Percentiles rank a stretch among this genome's conserved stretches.
These are phyloP conservation scores for Drosophila triauraria DNA, from an alignment of 1,140 invertebrate species.

Conservation along the genomic window DNA sequence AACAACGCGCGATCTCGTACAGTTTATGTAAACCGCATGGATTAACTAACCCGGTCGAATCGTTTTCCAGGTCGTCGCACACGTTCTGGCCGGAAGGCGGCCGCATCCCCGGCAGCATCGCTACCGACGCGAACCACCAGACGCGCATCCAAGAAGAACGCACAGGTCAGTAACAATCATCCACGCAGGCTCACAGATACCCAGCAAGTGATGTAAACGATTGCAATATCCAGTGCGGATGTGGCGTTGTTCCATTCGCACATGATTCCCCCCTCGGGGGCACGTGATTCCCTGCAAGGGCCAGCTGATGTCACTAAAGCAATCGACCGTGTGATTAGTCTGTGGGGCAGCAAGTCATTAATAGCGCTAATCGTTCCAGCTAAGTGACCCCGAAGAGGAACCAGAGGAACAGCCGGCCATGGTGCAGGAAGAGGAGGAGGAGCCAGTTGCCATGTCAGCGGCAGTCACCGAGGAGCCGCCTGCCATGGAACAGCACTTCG, in stretches of 20 bases:
- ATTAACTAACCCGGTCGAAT: constrained; percentile 6
- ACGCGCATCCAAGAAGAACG: constrained; percentile 64
- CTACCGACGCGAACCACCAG: constrained; percentile 54
- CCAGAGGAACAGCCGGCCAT: constrained; percentile 24
- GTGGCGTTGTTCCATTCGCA: constrained; percentile 83
- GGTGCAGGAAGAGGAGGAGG: constrained; percentile 42
- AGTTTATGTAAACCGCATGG: constrained; percentile 27
- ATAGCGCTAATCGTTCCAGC: constrained; percentile 39
- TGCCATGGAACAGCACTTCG: constrained; percentile 31
- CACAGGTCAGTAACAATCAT: constrained; percentile 68
- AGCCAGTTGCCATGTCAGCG: constrained; percentile 11
- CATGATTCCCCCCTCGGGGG: constrained; percentile 60
- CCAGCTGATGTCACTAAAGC: constrained; percentile 74
- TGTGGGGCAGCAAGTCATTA: background rate
- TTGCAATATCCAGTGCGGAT: constrained; percentile 68
- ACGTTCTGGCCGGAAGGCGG: constrained; percentile 71
- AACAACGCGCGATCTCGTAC: constrained; percentile 17
- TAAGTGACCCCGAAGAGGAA: constrained; percentile 68
- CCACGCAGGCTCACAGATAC: background rate
- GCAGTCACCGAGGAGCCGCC: background rate
- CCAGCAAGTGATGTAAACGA: constrained; percentile 67
- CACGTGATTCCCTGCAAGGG: constrained; percentile 83
- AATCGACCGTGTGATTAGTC: background rate
- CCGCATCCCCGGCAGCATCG: constrained; percentile 35
- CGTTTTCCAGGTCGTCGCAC: constrained; percentile 71